Conservation (phyloP, 1,140 invertebrate genomes). For the Euglossa dilemma region DNA sequence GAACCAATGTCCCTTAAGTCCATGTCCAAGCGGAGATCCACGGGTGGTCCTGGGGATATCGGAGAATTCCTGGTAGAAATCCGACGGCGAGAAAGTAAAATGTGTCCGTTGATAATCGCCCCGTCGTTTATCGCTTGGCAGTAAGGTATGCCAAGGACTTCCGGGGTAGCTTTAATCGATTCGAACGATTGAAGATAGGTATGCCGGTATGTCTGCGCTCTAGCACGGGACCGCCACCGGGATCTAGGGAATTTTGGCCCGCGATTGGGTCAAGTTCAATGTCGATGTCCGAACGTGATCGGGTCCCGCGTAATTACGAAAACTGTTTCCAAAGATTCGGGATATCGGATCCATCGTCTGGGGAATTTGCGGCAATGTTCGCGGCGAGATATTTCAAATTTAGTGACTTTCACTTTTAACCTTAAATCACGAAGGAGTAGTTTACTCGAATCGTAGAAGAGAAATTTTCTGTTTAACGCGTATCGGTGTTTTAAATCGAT, state of each 20-base stretch:
- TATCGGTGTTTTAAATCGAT: too few relatives aligned
- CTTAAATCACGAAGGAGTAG: too few relatives aligned
- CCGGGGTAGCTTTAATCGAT: constrained; percentile 35
- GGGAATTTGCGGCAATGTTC: too few relatives aligned
- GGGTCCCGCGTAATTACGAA: background rate
- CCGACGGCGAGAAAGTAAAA: constrained; percentile 26
- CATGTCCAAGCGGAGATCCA: constrained; percentile 5
- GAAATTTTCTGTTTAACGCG: too few relatives aligned
- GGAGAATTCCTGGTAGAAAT: constrained; percentile 22
- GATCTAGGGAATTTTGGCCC: background rate
- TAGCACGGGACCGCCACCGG: background rate
- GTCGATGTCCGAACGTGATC: background rate
- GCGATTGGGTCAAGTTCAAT: background rate
- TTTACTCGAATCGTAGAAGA: too few relatives aligned
- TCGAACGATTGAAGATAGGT: constrained; percentile 14
- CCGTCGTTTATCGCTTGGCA: constrained; percentile 43
- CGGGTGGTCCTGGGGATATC: constrained; percentile 20
- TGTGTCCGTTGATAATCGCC: constrained; percentile 26
- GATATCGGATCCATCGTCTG: too few relatives aligned
- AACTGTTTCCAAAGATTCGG: too few relatives aligned
- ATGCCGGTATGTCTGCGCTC: background rate
- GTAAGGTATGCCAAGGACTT: constrained; percentile 42
- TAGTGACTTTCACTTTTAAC: too few relatives aligned
- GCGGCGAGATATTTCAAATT: too few relatives aligned
- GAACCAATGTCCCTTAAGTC: constrained; percentile 21